Base-by-base conservation (phyloP, 2,113 vertebrate genomes). In the Aspidoscelis tigris region DNA sequence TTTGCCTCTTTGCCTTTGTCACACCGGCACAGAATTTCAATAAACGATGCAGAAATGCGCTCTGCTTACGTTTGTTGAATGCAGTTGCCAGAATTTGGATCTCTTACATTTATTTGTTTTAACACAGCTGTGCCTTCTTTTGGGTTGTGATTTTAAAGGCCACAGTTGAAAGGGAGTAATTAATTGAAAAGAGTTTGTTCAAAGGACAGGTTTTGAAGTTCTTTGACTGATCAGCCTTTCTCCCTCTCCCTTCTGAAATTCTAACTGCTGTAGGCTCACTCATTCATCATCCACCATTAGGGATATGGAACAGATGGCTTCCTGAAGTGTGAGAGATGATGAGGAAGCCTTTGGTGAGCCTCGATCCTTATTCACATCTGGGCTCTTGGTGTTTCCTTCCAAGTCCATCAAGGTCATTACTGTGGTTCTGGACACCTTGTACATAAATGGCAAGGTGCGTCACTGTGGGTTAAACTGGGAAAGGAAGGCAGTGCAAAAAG, bases 401-500 rank as follows among this genome's bases (percentile, higher is more conserved):
- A 85, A 86, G 88, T 92, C 87, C 92, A 89, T 86, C 88, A 89
- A 89, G 89, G 88, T 88, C 84, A 74, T 88, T 87, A 89, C 92
- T 91, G 47, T 89, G 91, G 89, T 61, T 85, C 71, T 66, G 41
- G 65, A 41, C 53, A 88, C 90, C 91, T 92, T 93, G 91, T 79
- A 69, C 76, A 72, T 69, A 58, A 72, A 82, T 85, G 90, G 86
- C 82, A 79, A 88, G 81, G 11, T 70, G 86, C 85, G 66, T 80
- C 24, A 58, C 78, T 89, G 26, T 22, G 69, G 47, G 16, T 53
- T 47, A 26, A 47, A 43, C 21, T n/a, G 22, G 61, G 7, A 68
- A 12, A 80, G 58, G 58, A 61, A 61, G 58, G 58, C 58, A 61
- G 58, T 18, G 4, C 58, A 61, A 61, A 33, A 33, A 33, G 33